phyloP scores from a whole-genome alignment of 2,888 invertebrate genomes.

The Pelosia muscerda region DNA sequence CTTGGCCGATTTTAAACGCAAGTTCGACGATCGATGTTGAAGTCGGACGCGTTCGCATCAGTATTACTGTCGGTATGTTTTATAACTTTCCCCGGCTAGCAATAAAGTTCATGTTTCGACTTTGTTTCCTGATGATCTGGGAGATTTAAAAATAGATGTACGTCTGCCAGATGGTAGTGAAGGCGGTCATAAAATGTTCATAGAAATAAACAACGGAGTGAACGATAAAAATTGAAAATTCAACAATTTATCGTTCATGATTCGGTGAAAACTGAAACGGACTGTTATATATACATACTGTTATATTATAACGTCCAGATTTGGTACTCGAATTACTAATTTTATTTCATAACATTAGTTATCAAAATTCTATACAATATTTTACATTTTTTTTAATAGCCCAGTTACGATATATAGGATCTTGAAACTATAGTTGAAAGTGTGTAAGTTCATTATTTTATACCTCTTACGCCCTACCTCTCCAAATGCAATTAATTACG shows the following conservation, averaged over 20 bases:
- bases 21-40: slow-evolving; percentile 74
- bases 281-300: slow-evolving; percentile 27
- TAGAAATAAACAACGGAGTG: slow-evolving; percentile 60
- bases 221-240: slow-evolving; percentile 44
- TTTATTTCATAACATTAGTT: neutral
- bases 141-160: slow-evolving; percentile 71
- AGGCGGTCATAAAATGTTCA: slow-evolving; percentile 63
- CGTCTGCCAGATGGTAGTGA: slow-evolving; percentile 74
- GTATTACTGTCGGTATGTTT: slow-evolving; percentile 68
- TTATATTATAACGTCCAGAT: neutral
- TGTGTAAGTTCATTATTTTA: too few relatives aligned
- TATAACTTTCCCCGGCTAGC: slow-evolving; percentile 78
- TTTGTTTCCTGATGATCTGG: slow-evolving; percentile 75
- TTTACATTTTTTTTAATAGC: too few relatives aligned
- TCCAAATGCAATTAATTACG: too few relatives aligned
- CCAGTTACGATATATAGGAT: too few relatives aligned
- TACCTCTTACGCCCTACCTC: too few relatives aligned
- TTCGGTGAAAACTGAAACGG: slow-evolving; percentile 37
- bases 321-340: neutral
- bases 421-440: too few relatives aligned
- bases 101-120: slow-evolving; percentile 79
- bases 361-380: too few relatives aligned
- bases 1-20: slow-evolving; percentile 84
- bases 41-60: slow-evolving; percentile 46
- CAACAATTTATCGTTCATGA: slow-evolving; percentile 39